Percentiles rank a stretch among this genome's conserved stretches.
phyloP scores from a whole-genome alignment of 2,888 invertebrate species.

The Drosophila crucigera region DNA sequence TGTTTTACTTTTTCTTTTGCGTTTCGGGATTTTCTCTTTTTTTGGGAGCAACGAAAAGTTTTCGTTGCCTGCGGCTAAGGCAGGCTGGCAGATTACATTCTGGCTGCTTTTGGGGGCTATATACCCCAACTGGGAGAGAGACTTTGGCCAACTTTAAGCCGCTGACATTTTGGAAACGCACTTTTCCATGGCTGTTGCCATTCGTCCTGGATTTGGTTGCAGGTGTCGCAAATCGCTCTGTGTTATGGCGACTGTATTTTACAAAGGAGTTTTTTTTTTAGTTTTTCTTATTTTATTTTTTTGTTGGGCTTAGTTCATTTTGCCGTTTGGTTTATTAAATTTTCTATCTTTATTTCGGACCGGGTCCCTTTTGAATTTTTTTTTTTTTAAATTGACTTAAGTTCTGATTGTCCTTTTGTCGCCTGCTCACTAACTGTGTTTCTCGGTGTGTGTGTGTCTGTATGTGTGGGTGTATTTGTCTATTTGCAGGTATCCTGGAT shows the following conservation, averaged over 20 bases:
- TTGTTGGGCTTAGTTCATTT: conserved; percentile 56
- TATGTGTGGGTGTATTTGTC: conserved; percentile 22
- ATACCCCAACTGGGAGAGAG: conserved; percentile 26
- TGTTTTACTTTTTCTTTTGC: conserved; percentile 32
- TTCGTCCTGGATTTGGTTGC: conserved; percentile 21
- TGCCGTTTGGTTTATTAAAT: conserved; percentile 73
- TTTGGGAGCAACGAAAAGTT: conserved; percentile 57
- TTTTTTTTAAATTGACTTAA: conserved; percentile 73
- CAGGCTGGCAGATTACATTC: conserved; percentile 74
- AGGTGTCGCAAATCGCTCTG: conserved; percentile 54
- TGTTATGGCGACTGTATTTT: conserved; percentile 49
- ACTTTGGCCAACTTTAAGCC: conserved; percentile 71
- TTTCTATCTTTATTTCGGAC: conserved; percentile 61
- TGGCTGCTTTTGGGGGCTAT: conserved; percentile 38
- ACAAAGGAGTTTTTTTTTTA: conserved; percentile 7
- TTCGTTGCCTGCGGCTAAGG: conserved; percentile 70
- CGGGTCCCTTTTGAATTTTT: conserved; percentile 46
- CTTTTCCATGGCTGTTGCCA: conserved; percentile 32
- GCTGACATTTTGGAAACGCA: conserved; percentile 79
- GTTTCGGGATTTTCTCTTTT: conserved; percentile 12
- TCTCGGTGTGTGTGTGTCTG: conserved; percentile 10
- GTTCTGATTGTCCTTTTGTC: conserved; percentile 50
- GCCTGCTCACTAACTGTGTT: not conserved
- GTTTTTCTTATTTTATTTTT: conserved; percentile 31
- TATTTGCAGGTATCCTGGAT: conserved; percentile 92